Evolutionary conservation across 2,113 vertebrate genomes (phyloP), one percentile per base, ranked within the genome.

Genomic region (Dendropsophus ebraccatus): DNA sequence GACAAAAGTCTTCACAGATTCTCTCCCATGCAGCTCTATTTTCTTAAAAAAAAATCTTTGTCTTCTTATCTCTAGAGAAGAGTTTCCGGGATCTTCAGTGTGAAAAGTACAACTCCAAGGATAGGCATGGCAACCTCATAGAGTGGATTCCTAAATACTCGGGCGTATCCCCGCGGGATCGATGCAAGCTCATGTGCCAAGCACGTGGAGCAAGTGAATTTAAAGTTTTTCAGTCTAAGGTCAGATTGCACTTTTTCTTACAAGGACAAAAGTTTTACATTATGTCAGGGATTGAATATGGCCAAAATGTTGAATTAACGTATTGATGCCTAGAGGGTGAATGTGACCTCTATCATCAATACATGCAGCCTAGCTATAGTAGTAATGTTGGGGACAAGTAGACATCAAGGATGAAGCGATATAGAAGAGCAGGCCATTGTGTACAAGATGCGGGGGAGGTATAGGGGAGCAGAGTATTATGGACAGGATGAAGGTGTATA

Each of bases 41-140:
- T 25, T 77, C 1, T 87, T n/a, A n/a, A n/a, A n/a, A n/a, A n/a
- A 86, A 70, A 67, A 32, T 37, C 17, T 69, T 69, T 28, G 14
- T 17, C 1, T 28, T 86, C 60, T 81, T 49, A 54, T 52, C 87
- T 87, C 5, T 83, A 99, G 97, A 93, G 28, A 97, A 97, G 73
- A 99, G 97, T 90, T 99, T 99, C 90, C 92, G 98, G 88, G 97
- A 99, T 89, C 95, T 98, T 91, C 97, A 99, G 89, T 99, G 98
- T 62, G 97, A 96, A 91, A 97, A 96, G 90, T 97, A 99, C 89
- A 97, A 98, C 88, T 94, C 90, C 70, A 94, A 96, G 0, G 96
- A 99, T 54, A 25, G 92, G 86, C 92, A 93, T 0, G 97, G 97
- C 7, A 96, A 96, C 25, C 87, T 87, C 47, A 93, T 96, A 83